phyloP scores from a whole-genome alignment of 2,888 invertebrate genomes.

The Diachrysia chrysitis region DNA sequence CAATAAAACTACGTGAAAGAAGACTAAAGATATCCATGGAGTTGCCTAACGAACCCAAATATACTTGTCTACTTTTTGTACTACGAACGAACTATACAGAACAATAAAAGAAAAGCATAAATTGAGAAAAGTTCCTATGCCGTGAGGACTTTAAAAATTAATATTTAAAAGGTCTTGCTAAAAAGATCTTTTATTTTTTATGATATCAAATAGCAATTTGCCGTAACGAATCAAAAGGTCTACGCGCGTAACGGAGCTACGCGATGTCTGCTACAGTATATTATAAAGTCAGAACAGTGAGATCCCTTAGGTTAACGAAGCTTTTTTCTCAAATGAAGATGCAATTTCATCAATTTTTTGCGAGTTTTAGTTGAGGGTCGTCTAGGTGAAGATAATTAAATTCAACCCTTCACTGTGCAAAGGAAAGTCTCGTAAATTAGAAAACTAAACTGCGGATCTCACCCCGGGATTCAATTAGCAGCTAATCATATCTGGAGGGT shows the following conservation, averaged over 20 bases:
- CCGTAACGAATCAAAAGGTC: slow-evolving; percentile 65
- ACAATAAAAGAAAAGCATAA: slow-evolving; percentile 31
- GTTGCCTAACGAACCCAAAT: slow-evolving; percentile 9
- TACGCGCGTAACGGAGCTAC: slow-evolving; percentile 61
- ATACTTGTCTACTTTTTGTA: slow-evolving; percentile 18
- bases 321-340: slow-evolving; percentile 70
- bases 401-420: slow-evolving; percentile 85
- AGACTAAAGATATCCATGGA: slow-evolving; percentile 49
- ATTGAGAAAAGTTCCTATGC: slow-evolving; percentile 44
- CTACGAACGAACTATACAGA: slow-evolving; percentile 30
- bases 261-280: slow-evolving; percentile 56
- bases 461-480: slow-evolving; percentile 88
- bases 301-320: slow-evolving; percentile 62
- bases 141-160: slow-evolving; percentile 38
- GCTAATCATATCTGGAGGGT: slow-evolving; percentile 89
- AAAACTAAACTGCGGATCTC: slow-evolving; percentile 89
- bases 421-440: slow-evolving; percentile 88
- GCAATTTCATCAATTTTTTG: slow-evolving; percentile 78
- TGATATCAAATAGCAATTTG: slow-evolving; percentile 69
- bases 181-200: slow-evolving; percentile 56
- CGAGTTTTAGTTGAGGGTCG: slow-evolving; percentile 73
- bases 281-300: slow-evolving; percentile 64
- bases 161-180: slow-evolving; percentile 37
- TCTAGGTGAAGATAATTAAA: slow-evolving; percentile 84
- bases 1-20: slow-evolving; percentile 70